These are phyloP conservation scores for Sinosuthora webbiana DNA, from an alignment of 2,113 vertebrate genomes.

Conservation along the genomic window DNA sequence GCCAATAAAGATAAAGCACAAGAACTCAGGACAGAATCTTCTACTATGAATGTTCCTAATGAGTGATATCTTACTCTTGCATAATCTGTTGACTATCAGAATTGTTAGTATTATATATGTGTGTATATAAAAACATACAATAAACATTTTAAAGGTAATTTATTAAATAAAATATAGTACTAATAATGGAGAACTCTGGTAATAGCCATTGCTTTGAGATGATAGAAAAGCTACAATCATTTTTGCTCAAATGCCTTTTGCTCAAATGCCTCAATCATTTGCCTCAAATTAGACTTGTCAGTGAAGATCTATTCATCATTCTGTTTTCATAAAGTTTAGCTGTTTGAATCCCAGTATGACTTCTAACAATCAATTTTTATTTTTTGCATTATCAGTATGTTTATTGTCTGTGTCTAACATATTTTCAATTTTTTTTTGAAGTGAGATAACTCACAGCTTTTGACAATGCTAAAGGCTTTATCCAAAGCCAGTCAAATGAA, in stretches of 20 bases:
- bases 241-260: too few species aligned
- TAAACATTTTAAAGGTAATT: background rate
- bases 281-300: background rate
- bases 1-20: background rate
- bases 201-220: background rate
- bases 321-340: background rate
- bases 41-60: background rate
- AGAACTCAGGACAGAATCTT: background rate
- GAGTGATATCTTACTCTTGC: background rate
- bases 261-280: too few species aligned
- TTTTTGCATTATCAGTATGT: background rate
- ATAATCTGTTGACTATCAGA: background rate
- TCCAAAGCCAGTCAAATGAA: background rate
- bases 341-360: background rate
- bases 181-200: background rate
- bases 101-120: background rate
- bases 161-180: background rate
- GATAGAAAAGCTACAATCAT: background rate
- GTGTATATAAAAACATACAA: too few species aligned
- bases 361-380: background rate
- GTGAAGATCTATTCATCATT: background rate
- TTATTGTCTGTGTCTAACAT: background rate
- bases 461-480: background rate
- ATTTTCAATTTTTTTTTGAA: background rate
- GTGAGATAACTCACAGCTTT: background rate